phyloP scores from a whole-genome alignment of 2,888 invertebrate species.

The Zeuzera pyrina region DNA sequence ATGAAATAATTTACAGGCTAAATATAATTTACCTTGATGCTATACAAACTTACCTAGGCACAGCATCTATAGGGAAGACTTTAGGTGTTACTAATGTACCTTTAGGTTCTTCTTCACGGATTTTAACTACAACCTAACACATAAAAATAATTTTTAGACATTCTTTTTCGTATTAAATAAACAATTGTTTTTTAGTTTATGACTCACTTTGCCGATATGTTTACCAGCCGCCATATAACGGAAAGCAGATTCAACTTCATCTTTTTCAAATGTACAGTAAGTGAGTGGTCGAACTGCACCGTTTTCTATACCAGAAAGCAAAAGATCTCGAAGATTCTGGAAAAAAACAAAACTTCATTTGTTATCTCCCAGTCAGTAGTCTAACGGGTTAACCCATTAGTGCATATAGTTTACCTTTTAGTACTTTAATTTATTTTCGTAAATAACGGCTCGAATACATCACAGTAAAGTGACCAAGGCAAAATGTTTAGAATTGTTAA shows the following conservation, averaged over 20 bases:
- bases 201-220: conserved; percentile 78
- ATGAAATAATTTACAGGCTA: no score
- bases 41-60: conserved; percentile 45
- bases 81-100: conserved; percentile 34
- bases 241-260: conserved; percentile 77
- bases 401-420: no score
- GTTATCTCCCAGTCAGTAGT: neutral
- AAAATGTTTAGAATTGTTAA: no score
- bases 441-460: no score
- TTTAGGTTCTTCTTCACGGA: conserved; percentile 60
- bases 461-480: no score
- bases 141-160: conserved; percentile 2
- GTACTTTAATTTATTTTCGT: no score
- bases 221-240: conserved; percentile 77
- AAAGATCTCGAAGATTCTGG: conserved; percentile 68
- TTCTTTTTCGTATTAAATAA: neutral
- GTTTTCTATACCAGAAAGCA: conserved; percentile 72
- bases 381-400: neutral
- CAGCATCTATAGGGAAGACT: conserved; percentile 34
- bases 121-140: conserved; percentile 63
- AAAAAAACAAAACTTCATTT: neutral
- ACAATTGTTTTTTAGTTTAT: neutral
- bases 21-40: neutral
- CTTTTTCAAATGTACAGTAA: conserved; percentile 70
- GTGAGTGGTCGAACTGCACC: conserved; percentile 78